Evolutionary conservation across 2,797 vertebrate species (phyloP).

Genomic region (Eospalax fontanierii): DNA sequence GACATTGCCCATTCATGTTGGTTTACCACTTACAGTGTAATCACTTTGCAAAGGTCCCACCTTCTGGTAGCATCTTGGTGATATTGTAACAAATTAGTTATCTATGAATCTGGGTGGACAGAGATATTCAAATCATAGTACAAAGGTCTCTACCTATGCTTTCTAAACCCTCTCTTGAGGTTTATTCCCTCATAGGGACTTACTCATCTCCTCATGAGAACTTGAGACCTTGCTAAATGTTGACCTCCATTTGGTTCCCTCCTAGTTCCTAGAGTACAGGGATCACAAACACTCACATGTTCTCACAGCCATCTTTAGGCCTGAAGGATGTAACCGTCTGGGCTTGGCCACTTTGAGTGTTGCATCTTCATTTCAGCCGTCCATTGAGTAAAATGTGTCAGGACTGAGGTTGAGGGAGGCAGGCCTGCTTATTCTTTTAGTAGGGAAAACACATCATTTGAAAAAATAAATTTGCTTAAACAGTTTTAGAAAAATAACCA

Average conservation of each 20-base stretch:
- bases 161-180: not conserved
- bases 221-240: not conserved
- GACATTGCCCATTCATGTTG: too few relatives aligned
- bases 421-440: not conserved
- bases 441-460: not conserved
- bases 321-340: not conserved
- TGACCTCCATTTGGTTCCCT: rapidly evolving
- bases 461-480: not conserved
- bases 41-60: not conserved
- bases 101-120: too few relatives aligned
- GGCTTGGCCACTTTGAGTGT: rapidly evolving
- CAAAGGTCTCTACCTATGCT: not conserved
- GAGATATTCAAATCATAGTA: not conserved
- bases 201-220: not conserved
- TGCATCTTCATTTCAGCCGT: not conserved
- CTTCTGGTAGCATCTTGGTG: not conserved
- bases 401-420: not conserved
- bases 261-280: not conserved
- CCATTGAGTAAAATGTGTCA: not conserved
- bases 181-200: too few relatives aligned
- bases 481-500: not conserved
- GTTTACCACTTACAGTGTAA: not conserved
- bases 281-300: rapidly evolving
- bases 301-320: not conserved
- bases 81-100: not conserved